Conservation (phyloP, 2,797 vertebrate species). For the Protonibea diacanthus region DNA sequence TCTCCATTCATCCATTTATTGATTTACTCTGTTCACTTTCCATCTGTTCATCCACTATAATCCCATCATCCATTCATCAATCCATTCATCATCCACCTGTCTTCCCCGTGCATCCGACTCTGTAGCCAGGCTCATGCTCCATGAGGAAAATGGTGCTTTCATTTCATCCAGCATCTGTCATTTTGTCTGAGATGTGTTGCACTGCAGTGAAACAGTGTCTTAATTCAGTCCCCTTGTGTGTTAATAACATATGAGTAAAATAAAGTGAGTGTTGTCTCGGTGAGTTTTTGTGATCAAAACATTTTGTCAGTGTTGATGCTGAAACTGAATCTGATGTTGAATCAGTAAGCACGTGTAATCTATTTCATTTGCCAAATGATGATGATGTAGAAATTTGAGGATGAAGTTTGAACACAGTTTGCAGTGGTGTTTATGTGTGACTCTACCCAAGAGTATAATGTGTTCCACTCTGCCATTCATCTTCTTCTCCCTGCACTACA, state of each 20-base stretch:
- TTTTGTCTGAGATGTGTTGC: neutral
- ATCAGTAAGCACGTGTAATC: constrained; percentile 3
- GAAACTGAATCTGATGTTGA: neutral
- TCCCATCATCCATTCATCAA: constrained; percentile 62
- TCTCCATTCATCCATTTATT: constrained; percentile 46
- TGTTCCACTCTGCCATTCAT: constrained; percentile 11
- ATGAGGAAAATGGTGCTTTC: neutral
- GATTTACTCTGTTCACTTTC: constrained; percentile 51
- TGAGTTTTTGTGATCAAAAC: constrained; percentile 21
- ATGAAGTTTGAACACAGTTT: constrained; percentile 13
- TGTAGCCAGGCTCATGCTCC: constrained; percentile 23
- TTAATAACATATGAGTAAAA: constrained; percentile 5
- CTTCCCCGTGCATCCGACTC: constrained; percentile 15
- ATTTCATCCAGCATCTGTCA: neutral
- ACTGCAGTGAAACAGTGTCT: too few relatives aligned
- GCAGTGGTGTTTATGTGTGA: constrained; percentile 7
- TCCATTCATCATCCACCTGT: constrained; percentile 41
- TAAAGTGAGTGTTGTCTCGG: neutral
- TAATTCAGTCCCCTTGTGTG: too few relatives aligned
- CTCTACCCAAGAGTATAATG: constrained; percentile 16
- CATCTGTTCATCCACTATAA: constrained; percentile 50
- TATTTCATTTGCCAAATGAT: constrained; percentile 8
- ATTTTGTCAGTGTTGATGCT: constrained; percentile 3
- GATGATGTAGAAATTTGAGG: neutral
- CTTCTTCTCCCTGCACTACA: neutral